Evolutionary conservation across 1,140 invertebrate species (phyloP).

Genomic region (Venustaconcha ellipsiformis): DNA sequence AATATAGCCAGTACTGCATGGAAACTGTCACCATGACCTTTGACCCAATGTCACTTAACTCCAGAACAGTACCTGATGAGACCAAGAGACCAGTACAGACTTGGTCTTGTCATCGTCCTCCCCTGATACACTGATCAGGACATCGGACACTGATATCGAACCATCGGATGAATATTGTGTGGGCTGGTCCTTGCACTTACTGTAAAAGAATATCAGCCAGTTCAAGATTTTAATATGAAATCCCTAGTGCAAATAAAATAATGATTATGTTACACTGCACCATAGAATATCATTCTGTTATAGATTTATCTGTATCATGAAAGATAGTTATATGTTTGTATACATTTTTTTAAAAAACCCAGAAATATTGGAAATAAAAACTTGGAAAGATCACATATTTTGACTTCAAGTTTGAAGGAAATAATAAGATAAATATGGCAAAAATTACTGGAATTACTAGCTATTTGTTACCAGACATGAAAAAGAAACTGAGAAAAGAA

Average conservation of each 20-base stretch:
- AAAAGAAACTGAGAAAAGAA: no score
- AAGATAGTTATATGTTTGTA: neutral
- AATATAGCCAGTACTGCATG: neutral
- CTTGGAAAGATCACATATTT: neutral
- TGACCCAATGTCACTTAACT: neutral
- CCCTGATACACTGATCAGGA: slow-evolving; percentile 88
- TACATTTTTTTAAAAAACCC: neutral
- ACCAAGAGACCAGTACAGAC: slow-evolving; percentile 94
- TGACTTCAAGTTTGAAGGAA: no score
- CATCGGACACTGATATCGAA: slow-evolving; percentile 84
- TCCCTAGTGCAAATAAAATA: neutral
- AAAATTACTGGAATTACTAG: no score
- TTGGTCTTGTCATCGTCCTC: slow-evolving; percentile 78
- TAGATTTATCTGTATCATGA: neutral
- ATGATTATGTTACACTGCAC: neutral
- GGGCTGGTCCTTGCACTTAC: slow-evolving; percentile 78
- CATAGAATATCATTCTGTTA: neutral
- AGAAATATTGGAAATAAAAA: neutral
- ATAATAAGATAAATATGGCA: no score
- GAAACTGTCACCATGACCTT: neutral
- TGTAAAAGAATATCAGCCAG: slow-evolving; percentile 38
- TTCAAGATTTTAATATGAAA: slow-evolving; percentile 5
- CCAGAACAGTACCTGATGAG: slow-evolving; percentile 78
- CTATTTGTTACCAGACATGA: no score
- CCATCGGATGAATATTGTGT: slow-evolving; percentile 83